Base-by-base conservation (phyloP, 2,113 vertebrate genomes). In the Dissostichus mawsoni region DNA sequence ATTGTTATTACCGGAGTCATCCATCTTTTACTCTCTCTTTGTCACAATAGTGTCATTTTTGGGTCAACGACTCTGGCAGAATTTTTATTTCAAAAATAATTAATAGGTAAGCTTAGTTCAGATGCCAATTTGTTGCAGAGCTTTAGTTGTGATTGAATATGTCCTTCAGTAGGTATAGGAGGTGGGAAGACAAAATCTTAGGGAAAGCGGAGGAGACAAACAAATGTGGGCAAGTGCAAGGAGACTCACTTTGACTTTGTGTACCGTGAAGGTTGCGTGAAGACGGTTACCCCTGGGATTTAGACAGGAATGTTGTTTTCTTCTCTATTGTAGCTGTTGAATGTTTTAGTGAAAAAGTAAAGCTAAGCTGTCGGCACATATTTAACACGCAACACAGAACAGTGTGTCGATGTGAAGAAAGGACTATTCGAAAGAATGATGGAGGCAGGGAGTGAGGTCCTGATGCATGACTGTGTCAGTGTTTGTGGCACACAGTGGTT, bases 401-500 rank as follows among this genome's bases (percentile, higher is more conserved):
- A 77, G 76, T 86, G 83, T 89, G 82, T 83, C 69, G 57, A 65
- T 67, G 80, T 79, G 67, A 90, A 89, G 88, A 93, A 93, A 83
- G 86, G 84, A 73, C 23, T 69, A 36, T 85, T 92, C 4, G 80
- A 70, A 76, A 65, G 80, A 87, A 84, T 81, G 86, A 89, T 88
- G 90, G 86, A 88, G 86, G 86, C 86, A 90, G 89, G 81, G 81
- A 85, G 81, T 4, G 87, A 79, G 83, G 69, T 80, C 82, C 82
- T 68, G 87, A 83, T 75, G 83, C 82, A 82, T 93, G 90, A 94
- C 89, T 93, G 90, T 86, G 85, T 87, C 83, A 92, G 90, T 94
- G 93, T 94, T 91, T 55, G 64, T 41, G 3, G 67, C 51, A 59
- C 70, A 93, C 92, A 93, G 83, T 85, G 89, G 79, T 72, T 78